Conservation (phyloP, 2,888 invertebrate species). For the Chymomyza fuscimana region DNA sequence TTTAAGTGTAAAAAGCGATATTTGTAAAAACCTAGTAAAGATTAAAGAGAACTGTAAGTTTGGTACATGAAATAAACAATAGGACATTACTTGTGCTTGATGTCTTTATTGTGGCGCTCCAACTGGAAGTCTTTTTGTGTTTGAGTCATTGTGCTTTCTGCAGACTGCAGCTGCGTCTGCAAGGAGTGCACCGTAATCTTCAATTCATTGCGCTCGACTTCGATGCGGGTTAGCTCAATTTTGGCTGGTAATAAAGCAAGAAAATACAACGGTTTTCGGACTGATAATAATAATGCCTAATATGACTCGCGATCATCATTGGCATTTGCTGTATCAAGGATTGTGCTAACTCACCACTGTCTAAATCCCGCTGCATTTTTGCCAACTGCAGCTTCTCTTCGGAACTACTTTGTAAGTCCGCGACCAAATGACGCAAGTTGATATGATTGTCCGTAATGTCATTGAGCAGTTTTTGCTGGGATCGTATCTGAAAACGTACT, state of each 20-base stretch:
- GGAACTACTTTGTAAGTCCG: constrained; percentile 78
- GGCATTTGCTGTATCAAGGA: too few relatives aligned
- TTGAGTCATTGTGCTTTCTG: constrained; percentile 51
- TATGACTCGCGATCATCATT: too few relatives aligned
- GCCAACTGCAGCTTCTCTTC: constrained; percentile 77
- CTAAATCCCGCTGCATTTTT: constrained; percentile 77
- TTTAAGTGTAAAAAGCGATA: constrained; percentile 68
- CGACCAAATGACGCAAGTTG: constrained; percentile 77
- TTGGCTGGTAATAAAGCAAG: constrained; percentile 57
- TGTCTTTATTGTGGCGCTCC: constrained; percentile 63
- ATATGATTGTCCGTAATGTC: constrained; percentile 79
- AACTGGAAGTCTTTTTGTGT: constrained; percentile 63
- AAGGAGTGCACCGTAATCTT: constrained; percentile 52
- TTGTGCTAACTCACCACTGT: constrained; percentile 60
- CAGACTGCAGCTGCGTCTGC: constrained; percentile 48
- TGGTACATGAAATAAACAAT: background rate
- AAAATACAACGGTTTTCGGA: too few relatives aligned
- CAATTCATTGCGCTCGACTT: constrained; percentile 60
- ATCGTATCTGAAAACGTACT: constrained; percentile 59
- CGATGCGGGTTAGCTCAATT: constrained; percentile 63
- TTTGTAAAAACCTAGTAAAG: constrained; percentile 69
- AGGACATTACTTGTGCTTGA: constrained; percentile 72
- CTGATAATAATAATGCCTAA: too few relatives aligned
- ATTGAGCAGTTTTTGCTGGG: constrained; percentile 77
- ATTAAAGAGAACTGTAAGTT: background rate